Evolutionary conservation across 2,888 invertebrate species (phyloP), one percentile per base, ranked within the genome.

Genomic region (Bombyx huttoni): DNA sequence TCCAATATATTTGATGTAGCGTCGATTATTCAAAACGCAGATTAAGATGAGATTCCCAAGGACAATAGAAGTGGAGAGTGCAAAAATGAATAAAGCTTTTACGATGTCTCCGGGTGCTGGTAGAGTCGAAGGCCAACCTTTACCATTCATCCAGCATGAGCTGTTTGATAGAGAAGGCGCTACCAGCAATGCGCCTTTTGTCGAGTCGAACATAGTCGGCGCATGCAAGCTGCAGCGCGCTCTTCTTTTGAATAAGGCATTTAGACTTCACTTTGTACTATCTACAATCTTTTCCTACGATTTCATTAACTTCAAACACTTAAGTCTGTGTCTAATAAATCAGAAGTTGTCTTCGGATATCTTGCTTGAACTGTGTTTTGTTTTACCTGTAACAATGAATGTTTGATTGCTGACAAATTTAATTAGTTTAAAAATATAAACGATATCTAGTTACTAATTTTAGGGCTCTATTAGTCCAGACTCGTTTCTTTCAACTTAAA

Each of bases 1-100:
- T 73, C 95, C 95, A 65, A 96, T 95, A 72, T 95, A 95, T 70
- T 94, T 94, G 67, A 94, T 92, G 76, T 95, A 95, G 57, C 94
- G 90, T 51, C 94, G 90, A 78, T 94, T 95, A 80, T 96, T 96
- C 68, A 96, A 91, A 50, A 96, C 95, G 64, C 94, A 91, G 61
- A 96, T 95, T 34, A 96, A 91, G 56, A 95, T 87, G 49, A 94
- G 89, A 74, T 96, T 96, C 48, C 95, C 94, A 40, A 92, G 91
- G 47, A 96, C 91, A 58, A 96, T 94, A 46, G 94, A 94, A 73
- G 94, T 89, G 46, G 95, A 94, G 56, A 96, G 85, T 6, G 93
- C 81, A 56, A 96, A 89, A 65, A 96, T 93, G 63, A 96, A 90
- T 57, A 94, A 85, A 0, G 95, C 94, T 71, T 95, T 94, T 14